Base-by-base conservation (phyloP, 2,113 vertebrate genomes). In the Callionymus lyra region DNA sequence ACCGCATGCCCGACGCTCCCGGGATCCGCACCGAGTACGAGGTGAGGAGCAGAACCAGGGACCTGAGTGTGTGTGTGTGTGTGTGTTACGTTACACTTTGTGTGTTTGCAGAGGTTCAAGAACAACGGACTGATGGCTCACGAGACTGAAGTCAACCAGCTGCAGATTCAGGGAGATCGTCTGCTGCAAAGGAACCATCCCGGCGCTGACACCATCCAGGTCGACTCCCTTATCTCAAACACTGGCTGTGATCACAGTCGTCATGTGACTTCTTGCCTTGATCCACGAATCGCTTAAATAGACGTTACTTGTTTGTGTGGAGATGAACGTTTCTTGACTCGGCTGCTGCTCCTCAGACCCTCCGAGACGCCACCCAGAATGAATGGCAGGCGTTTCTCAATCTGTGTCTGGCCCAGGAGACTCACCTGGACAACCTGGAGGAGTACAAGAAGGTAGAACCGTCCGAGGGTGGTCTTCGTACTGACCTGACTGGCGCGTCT, bases 341-440 rank as follows among this genome's bases (percentile, higher is more conserved):
- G 4, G 21, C 21, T 27, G 21, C 21, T 39, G 10, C 14, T 41
- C 38, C 13, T 6, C 82, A 98, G 95, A 78, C 75, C 8, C 88
- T 91, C 66, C 86, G 76, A 54, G 87, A 91, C 11, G 74, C 86
- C 0, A 65, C 96, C 56, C 89, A 91, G 68, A 69, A 16, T 0
- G 90, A 96, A 61, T 99, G 95, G 95, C 88, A 97, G 58, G 84
- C 82, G 44, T 96, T 98, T 59, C 84, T 95, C 48, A 96, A 93
- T 60, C 76, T 99, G 50, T 97, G 91, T 56, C 83, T 93, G 59
- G 93, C 93, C 43, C 89, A 98, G 68, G 93, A 98, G 53, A 72
- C 65, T 6, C 95, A 96, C 4, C 80, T 98, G 79, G 86, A 89
- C 63, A 91, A 69, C 0, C 76, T 93, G 33, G 89, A 93, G 41